Base-by-base conservation (phyloP, 1,140 invertebrate species). In the Olivierus martensii region DNA sequence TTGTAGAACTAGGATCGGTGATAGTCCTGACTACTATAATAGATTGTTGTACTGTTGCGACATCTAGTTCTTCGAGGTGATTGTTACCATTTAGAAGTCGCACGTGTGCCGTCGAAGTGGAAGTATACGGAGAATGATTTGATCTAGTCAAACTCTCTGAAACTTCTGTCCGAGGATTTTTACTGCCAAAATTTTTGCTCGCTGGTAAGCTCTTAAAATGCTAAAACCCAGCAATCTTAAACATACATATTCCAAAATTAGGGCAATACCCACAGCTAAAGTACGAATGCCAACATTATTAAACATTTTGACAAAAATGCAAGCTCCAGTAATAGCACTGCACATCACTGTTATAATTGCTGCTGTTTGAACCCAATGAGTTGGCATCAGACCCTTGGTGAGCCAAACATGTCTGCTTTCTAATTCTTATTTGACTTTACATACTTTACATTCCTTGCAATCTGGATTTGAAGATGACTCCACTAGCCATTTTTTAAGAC, bases 151-250 rank as follows among this genome's bases (percentile, higher is more conserved):
- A n/a, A n/a, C n/a, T n/a, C n/a, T n/a, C n/a, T n/a, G n/a, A n/a
- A n/a, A n/a, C n/a, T 59, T 61, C 42, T 60, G 56, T 46, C 64
- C 65, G n/a, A 85, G 73, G 59, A 91, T 90, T 61, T 81, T 83
- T 15, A 90, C 74, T 1, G 84, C 83, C 9, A 84, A 87, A 12
- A 90, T 84, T 70, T 87, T 87, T 51, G 87, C 85, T 35, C 86
- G 76, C 62, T 89, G 84, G 70, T 88, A 89, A 12, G 86, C 87
- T 39, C 81, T 79, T 10, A 87, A 79, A 2, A 86, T 86, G 64
- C 87, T 88, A 61, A 86, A 77, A 48, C 86, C 83, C 39, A 92
- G 73, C 66, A 85, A 87, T 68, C 80, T 85, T 59, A 88, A 75
- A 49, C 84, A 87, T 48, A 90, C 75, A 64, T 90, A 90, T 59